Base-by-base conservation (phyloP, 2,797 vertebrate genomes). In the Petrocephalus schoutedeni region DNA sequence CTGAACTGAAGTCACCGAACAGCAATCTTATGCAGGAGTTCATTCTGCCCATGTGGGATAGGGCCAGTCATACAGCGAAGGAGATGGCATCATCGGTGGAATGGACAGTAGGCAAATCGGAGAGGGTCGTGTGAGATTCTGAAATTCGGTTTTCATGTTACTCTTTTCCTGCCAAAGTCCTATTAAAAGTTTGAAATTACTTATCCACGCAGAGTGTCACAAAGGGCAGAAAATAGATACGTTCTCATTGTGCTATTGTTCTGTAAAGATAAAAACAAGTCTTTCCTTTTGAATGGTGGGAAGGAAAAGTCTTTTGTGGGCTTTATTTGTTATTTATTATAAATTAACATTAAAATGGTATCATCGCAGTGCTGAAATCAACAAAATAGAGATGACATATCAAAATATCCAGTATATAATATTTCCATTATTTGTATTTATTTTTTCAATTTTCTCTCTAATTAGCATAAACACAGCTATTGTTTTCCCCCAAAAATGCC, bases 241-340 rank as follows among this genome's bases (percentile, higher is more conserved):
- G 12, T 28, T 84, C 82, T 84, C 49, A 84, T 84, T 84, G 82
- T 84, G n/a, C 82, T 54, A 84, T 84, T 84, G 82, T 88, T 8
- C 14, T 84, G 9, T 23, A 4, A 19, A 84, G 82, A 84, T 77
- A 77, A 77, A 77, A 77, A 36, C 36, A 77, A 77, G 71, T 41
- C 71, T 77, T 41, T 77, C 41, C 71, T 77, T 45, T 77, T 77
- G 71, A 77, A 77, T 49, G 36, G 71, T 41, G 71, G 71, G 71
- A 77, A 77, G 71, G 71, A 77, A 77, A 77, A 77, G 71, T 49
- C 71, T 77, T 77, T 77, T 77, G 71, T 19, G 36, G 71, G 8
- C 36, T 41, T 77, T 77, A 77, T 77, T 77, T 77, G 36, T 77
- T 77, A 77, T 77, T 77, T 77, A 49, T 77, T 77, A 77, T 49